A percentile compares a stretch with the other conserved stretches of the same genome.
Conservation (phyloP, 2,888 invertebrate species). For the Resseliella maxima region DNA sequence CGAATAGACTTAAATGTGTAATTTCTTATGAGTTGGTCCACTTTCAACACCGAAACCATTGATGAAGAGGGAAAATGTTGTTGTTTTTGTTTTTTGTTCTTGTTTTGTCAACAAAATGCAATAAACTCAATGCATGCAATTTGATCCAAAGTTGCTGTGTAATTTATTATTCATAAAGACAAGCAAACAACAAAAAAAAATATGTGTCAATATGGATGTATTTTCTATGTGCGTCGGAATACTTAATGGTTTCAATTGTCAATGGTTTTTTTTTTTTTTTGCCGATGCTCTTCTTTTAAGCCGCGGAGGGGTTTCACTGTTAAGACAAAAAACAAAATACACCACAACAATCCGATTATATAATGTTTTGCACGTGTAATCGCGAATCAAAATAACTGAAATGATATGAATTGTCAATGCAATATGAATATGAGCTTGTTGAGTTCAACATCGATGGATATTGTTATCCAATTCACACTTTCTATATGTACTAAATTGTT, state of each 20-base stretch:
- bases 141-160: slow-evolving; percentile 5
- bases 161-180: neutral
- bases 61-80: no score
- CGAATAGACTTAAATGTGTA: neutral
- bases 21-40: slow-evolving; percentile 21
- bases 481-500: no score
- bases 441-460: no score
- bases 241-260: neutral
- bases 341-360: neutral
- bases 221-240: neutral
- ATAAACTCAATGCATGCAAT: neutral
- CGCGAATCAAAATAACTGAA: neutral
- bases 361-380: slow-evolving; percentile 11
- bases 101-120: neutral
- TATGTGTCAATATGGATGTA: neutral
- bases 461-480: no score
- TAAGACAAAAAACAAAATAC: no score
- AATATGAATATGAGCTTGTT: no score
- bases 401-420: neutral
- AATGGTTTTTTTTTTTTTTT: neutral
- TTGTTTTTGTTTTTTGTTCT: no score
- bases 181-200: neutral
- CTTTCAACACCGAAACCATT: slow-evolving; percentile 11
- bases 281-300: neutral
- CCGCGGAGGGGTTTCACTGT: neutral